Evolutionary conservation across 2,888 invertebrate species (phyloP), one percentile per base, ranked within the genome.

Genomic region (Quadriops clusia): DNA sequence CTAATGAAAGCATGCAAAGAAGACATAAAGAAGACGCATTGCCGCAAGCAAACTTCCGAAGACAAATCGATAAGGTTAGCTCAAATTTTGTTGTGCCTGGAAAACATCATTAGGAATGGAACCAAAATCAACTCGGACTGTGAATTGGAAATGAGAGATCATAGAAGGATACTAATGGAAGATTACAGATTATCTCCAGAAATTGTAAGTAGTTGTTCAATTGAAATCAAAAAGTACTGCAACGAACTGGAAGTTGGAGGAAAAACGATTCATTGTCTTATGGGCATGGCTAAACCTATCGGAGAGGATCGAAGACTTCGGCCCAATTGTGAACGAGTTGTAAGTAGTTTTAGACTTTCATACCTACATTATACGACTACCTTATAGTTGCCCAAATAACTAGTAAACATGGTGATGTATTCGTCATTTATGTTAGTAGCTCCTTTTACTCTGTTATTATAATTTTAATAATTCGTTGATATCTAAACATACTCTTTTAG

Each of bases 111-210:
- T 23, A 69, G 72, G 50, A 82, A 82, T 43, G 78, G 73, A 43
- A 74, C 74, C 30, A 78, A 76, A 56, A 64, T 90, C 9, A 70
- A 76, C 8, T 63, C 72, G 1, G 82, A 84, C 45, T 98, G 97
- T 54, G 72, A 80, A 30, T 70, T 72, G 11, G 94, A 97, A 66
- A 83, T 98, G 75, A 70, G 77, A 40, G 86, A 89, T 49, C 91
- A 97, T 55, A 72, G 97, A 11, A 78, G 79, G 55, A 79, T 84
- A 63, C 65, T 98, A 9, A 80, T 97, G 81, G 83, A 87, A 50
- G 94, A 97, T 59, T 95, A 84, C 55, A 74, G 85, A 45, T 66
- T 98, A 10, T 90, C 89, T 6, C 97, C 97, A 4, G 93, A 95
- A 61, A 72, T 97, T 37, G 82, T 95, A 38, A 74, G 78, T 44